A percentile compares a stretch with the other conserved stretches of the same genome.
These are phyloP conservation scores for Drosophila heteroneura DNA, from an alignment of 2,888 invertebrate species.

Conservation along the genomic window DNA sequence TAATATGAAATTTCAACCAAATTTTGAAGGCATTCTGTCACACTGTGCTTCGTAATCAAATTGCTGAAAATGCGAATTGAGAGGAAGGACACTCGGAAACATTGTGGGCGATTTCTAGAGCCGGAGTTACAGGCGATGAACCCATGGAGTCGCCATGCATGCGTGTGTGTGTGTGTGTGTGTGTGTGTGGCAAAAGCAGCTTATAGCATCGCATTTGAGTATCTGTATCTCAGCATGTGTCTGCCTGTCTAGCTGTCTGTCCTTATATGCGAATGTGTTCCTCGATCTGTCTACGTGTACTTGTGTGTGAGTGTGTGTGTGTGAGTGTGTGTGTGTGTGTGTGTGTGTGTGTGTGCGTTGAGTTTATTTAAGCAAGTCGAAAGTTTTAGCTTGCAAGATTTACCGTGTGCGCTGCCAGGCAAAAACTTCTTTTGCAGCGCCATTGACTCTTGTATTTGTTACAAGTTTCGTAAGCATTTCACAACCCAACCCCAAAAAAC, in stretches of 20 bases:
- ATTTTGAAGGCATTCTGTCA: neutral
- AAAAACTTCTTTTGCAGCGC: slow-evolving; percentile 80
- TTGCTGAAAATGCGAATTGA: slow-evolving; percentile 68
- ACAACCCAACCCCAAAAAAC: slow-evolving; percentile 55
- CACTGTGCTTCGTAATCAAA: slow-evolving; percentile 73
- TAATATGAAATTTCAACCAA: neutral
- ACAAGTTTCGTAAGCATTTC: slow-evolving; percentile 66
- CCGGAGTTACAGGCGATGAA: slow-evolving; percentile 40
- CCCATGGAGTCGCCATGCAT: slow-evolving; percentile 60
- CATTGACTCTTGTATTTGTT: slow-evolving; percentile 80
- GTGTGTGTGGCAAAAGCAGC: slow-evolving; percentile 67
- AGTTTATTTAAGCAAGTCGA: slow-evolving; percentile 80
- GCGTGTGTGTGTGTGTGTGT: neutral
- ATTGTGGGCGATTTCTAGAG: slow-evolving; percentile 33
- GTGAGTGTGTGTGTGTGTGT: slow-evolving; percentile 14
- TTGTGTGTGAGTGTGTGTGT: slow-evolving; percentile 9
- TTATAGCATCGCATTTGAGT: slow-evolving; percentile 59
- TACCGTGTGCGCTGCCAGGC: slow-evolving; percentile 76
- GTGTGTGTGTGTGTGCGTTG: slow-evolving; percentile 47
- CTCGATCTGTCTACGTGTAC: slow-evolving; percentile 18
- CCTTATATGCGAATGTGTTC: slow-evolving; percentile 38
- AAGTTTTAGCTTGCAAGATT: slow-evolving; percentile 80
- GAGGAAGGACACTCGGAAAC: slow-evolving; percentile 59
- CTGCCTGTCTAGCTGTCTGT: slow-evolving; percentile 21
- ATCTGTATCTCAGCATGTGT: slow-evolving; percentile 44